Base-by-base conservation (phyloP, 2,113 vertebrate species). In the Phasianus colchicus region DNA sequence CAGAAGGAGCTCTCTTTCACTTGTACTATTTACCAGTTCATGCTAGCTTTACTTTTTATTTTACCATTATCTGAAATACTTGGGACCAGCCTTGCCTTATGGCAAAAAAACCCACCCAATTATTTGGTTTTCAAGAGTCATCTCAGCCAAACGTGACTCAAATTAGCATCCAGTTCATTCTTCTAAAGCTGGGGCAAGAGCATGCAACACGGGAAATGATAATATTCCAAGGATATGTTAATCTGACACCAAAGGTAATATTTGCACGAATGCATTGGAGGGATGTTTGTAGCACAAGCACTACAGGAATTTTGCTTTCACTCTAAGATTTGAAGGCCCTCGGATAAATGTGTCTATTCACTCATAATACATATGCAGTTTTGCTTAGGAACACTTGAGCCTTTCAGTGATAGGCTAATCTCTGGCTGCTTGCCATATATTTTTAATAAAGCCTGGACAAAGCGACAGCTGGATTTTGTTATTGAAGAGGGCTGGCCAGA, bases 381-480 rank as follows among this genome's bases (percentile, higher is more conserved):
- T 57, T 29, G 7, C 54, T 78, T 3, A 5, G 38, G 70, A 92
- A 19, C 70, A 22, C 77, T 72, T 11, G 52, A 90, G 61, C 66
- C 66, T 54, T 52, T 83, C 77, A 19, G 14, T 8, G 43, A 36
- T 15, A 69, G 54, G 25, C 43, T 66, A 32, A 89, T 58, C 66
- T 63, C 84, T 45, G 10, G n/a, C 54, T 47, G 63, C 74, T 48
- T 67, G 63, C 61, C 34, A 61, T 55, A 20, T 72, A 36, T 69
- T 90, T 93, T 93, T 89, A 89, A 92, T 81, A 89, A 92, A 92
- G 21, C 30, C 64, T 15, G 72, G 85, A 85, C 78, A 85, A 93
- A 92, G 47, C 50, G 36, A 52, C 32, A 3, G 64, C 2, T 32
- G 91, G 77, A 65, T 88, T 88, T 47, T 30, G 16, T 25, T 65